These are phyloP conservation scores for Aporophyla lueneburgensis DNA, from an alignment of 2,888 invertebrate genomes.

Conservation along the genomic window DNA sequence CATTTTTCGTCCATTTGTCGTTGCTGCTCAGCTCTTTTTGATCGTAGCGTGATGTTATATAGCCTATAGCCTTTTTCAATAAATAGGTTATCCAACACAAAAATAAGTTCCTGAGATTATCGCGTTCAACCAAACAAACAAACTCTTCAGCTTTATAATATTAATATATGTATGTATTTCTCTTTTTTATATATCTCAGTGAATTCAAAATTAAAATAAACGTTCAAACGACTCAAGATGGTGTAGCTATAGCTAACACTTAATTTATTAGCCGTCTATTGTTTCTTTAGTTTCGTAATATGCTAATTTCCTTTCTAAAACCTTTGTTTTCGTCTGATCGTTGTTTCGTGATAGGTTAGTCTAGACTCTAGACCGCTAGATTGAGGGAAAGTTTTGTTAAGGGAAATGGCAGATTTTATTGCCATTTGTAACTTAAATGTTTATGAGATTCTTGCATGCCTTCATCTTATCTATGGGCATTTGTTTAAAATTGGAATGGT, in stretches of 20 bases:
- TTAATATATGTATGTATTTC: too few species aligned
- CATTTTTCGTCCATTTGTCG: too few species aligned
- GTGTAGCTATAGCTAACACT: constrained; percentile 4
- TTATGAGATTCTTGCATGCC: not conserved
- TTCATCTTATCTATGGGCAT: not conserved
- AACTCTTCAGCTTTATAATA: too few species aligned
- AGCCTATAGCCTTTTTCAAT: too few species aligned
- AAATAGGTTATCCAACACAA: too few species aligned
- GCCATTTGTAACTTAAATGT: constrained; percentile 8
- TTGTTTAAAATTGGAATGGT: not conserved
- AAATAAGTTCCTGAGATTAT: too few species aligned
- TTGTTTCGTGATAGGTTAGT: constrained; percentile 40
- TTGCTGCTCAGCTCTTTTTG: too few species aligned
- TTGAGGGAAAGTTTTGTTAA: constrained; percentile 42
- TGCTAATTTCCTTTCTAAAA: constrained; percentile 39
- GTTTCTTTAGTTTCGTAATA: constrained; percentile 17
- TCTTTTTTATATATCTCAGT: not conserved
- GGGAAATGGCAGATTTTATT: not conserved
- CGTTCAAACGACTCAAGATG: not conserved
- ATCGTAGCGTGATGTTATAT: too few species aligned
- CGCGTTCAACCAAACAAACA: too few species aligned
- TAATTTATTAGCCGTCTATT: constrained; percentile 20
- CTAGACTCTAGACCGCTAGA: constrained; percentile 18
- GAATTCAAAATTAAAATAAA: constrained; percentile 1
- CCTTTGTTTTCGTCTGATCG: constrained; percentile 37